Conservation (phyloP, 1,140 invertebrate genomes). For the Bombus affinis region DNA sequence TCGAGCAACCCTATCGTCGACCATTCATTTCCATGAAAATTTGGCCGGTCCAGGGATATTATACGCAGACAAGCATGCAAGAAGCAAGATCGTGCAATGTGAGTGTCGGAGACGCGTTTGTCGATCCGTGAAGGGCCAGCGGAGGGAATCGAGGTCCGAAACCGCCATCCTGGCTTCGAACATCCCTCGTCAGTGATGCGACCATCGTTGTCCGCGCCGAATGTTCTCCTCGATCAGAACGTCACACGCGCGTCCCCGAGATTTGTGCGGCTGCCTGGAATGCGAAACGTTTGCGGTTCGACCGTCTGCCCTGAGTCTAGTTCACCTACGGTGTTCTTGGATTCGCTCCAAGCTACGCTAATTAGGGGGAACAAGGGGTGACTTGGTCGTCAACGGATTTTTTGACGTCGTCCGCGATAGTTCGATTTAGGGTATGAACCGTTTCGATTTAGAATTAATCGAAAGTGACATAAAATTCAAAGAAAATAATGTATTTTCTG, state of each 20-base stretch:
- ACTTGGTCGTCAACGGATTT: slow-evolving; percentile 25
- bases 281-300: slow-evolving; percentile 68
- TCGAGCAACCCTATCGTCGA: not conserved
- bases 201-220: slow-evolving; percentile 52
- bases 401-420: not conserved
- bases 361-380: slow-evolving; percentile 53
- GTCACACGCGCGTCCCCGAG: slow-evolving; percentile 68
- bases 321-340: slow-evolving; percentile 51
- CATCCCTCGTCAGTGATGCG: slow-evolving; percentile 49
- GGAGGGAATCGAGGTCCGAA: slow-evolving; percentile 48
- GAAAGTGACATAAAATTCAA: not conserved
- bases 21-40: slow-evolving; percentile 37
- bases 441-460: not conserved
- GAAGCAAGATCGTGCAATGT: slow-evolving; percentile 40
- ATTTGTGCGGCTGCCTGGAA: slow-evolving; percentile 72
- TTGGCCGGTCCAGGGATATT: not conserved
- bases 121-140: slow-evolving; percentile 61
- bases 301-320: slow-evolving; percentile 38
- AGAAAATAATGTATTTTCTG: not conserved
- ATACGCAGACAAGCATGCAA: not conserved
- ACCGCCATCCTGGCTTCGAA: slow-evolving; percentile 48
- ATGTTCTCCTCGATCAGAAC: slow-evolving; percentile 52
- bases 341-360: slow-evolving; percentile 53
- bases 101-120: slow-evolving; percentile 60
- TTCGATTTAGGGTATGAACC: not conserved